Percentiles rank a stretch among this genome's conserved stretches.
Evolutionary conservation across 2,888 invertebrate genomes (phyloP).

Genomic region (Erebia palarica): DNA sequence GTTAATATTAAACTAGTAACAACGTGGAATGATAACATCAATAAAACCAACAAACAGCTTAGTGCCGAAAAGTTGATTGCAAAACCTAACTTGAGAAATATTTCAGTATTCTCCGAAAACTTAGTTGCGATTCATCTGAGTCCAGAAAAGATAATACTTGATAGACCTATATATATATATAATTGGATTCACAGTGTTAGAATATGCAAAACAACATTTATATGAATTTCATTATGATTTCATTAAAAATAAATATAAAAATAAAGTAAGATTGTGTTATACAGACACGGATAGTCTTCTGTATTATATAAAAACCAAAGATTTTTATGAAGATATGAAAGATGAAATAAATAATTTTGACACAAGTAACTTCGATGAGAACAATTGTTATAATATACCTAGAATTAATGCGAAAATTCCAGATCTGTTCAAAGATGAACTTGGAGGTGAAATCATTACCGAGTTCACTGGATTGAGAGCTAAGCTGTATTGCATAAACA

Average conservation of each 20-base stretch:
- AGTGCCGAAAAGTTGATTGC: conserved; percentile 1
- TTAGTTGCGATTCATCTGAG: neutral
- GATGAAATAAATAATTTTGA: conserved; percentile 1
- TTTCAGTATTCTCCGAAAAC: conserved; percentile 3
- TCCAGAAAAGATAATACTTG: conserved; percentile 1
- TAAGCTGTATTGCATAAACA: neutral
- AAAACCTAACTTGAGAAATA: neutral
- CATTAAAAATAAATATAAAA: conserved; percentile 8
- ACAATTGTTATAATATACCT: conserved; percentile 2
- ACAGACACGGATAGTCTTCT: conserved; percentile 5
- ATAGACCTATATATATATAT: neutral
- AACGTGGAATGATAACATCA: neutral
- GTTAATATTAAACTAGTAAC: neutral
- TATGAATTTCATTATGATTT: conserved; percentile 5
- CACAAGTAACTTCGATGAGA: neutral
- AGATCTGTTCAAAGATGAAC: conserved; percentile 5
- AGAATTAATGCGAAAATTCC: conserved; percentile 4
- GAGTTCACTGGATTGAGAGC: conserved; percentile 4
- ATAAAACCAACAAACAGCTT: neutral
- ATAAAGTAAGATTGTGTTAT: neutral
- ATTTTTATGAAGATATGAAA: conserved; percentile 6
- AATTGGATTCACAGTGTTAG: neutral
- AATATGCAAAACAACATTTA: conserved; percentile 6
- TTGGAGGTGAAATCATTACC: neutral
- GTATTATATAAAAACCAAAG: neutral